phyloP scores from a whole-genome alignment of 2,797 vertebrate genomes.

The Eutrigla gurnardus region DNA sequence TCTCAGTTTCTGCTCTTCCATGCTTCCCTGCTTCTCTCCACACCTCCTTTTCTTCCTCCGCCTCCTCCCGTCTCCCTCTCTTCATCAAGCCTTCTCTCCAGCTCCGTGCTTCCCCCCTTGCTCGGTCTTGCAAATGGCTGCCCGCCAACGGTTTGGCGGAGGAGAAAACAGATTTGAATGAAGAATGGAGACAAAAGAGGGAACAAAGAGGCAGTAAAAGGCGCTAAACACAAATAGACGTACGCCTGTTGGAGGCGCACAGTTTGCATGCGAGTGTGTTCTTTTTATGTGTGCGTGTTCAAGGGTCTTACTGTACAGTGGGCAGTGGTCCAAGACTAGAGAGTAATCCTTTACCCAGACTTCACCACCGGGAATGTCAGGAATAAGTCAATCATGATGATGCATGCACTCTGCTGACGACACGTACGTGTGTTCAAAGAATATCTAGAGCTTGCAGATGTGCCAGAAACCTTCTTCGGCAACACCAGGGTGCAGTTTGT shows the following conservation, averaged over 20 bases:
- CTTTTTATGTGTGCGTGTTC: constrained; percentile 53
- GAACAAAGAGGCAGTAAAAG: constrained; percentile 73
- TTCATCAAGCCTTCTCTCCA: constrained; percentile 38
- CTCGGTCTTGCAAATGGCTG: constrained; percentile 75
- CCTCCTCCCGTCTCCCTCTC: constrained; percentile 36
- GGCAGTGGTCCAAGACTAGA: constrained; percentile 73
- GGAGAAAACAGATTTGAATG: constrained; percentile 75
- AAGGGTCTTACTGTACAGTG: constrained; percentile 74
- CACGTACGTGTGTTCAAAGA: constrained; percentile 59
- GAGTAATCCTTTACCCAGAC: constrained; percentile 76
- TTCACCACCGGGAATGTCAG: constrained; percentile 70
- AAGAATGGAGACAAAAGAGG: constrained; percentile 75
- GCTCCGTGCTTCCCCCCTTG: constrained; percentile 48
- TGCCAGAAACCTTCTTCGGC: constrained; percentile 62
- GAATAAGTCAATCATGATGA: constrained; percentile 79
- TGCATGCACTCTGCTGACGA: constrained; percentile 70
- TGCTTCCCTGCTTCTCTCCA: constrained; percentile 39
- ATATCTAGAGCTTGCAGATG: constrained; percentile 79
- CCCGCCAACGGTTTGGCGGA: constrained; percentile 72
- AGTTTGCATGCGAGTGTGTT: constrained; percentile 54
- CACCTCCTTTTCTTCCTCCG: constrained; percentile 14
- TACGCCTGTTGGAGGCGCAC: constrained; percentile 59
- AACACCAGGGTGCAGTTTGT: constrained; percentile 67
- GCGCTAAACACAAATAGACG: constrained; percentile 66
- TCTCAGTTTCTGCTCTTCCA: constrained; percentile 40